phyloP scores from a whole-genome alignment of 2,797 vertebrate genomes.

The Acrossocheilus fasciatus region DNA sequence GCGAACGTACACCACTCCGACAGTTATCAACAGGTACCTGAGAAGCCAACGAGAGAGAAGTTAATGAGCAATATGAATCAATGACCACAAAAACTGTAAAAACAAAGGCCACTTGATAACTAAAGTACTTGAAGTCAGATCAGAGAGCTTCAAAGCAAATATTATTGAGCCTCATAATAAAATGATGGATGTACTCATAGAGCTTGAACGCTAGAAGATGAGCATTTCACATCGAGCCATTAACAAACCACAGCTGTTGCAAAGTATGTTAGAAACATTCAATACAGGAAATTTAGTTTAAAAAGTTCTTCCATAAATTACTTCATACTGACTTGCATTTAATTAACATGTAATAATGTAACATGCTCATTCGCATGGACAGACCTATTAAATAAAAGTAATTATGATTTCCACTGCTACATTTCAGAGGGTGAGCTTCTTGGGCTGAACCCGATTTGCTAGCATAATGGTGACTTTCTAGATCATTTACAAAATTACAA shows the following conservation, averaged over 20 bases:
- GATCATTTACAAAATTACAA: not conserved
- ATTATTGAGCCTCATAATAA: not conserved
- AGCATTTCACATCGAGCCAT: not conserved
- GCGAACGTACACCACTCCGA: constrained; percentile 97
- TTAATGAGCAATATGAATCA: not conserved
- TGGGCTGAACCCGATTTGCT: too few species aligned
- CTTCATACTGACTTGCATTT: not conserved
- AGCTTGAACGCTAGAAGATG: not conserved
- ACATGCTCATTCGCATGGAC: not conserved
- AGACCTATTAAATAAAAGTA: not conserved
- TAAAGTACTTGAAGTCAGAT: constrained; percentile 1
- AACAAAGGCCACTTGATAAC: not conserved
- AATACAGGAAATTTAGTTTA: not conserved
- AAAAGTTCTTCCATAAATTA: not conserved
- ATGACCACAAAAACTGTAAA: not conserved
- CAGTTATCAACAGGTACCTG: constrained; percentile 97
- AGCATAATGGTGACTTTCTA: not conserved
- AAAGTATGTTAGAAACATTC: not conserved
- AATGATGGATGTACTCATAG: constrained; percentile 11
- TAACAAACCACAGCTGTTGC: not conserved
- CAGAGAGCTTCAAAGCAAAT: not conserved
- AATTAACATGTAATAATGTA: not conserved
- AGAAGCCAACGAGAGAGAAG: not conserved
- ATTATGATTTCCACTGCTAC: not conserved
- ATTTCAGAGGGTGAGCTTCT: not conserved